These are phyloP conservation scores for Climacteris rufus DNA, from an alignment of 2,113 vertebrate species.

Conservation along the genomic window DNA sequence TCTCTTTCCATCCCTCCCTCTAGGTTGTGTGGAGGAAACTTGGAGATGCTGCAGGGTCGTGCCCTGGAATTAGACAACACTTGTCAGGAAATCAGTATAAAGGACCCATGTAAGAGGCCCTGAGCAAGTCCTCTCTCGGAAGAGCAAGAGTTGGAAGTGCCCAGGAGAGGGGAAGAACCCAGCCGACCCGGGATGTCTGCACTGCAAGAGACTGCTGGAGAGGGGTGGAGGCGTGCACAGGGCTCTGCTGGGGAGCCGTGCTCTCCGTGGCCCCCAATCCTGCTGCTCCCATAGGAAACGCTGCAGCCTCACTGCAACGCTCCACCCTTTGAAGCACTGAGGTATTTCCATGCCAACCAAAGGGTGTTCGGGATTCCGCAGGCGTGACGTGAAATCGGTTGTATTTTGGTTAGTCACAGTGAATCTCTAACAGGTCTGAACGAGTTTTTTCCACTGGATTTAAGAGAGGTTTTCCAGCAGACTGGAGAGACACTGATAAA, in stretches of 20 bases:
- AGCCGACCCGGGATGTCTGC: not conserved
- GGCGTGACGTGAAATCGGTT: not conserved
- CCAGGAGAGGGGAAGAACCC: not conserved
- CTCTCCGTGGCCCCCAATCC: not conserved
- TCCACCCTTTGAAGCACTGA: slow-evolving; percentile 24
- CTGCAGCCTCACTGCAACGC: not conserved
- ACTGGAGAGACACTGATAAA: slow-evolving; percentile 15
- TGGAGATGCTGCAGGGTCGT: slow-evolving; percentile 85
- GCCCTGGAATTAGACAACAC: slow-evolving; percentile 85
- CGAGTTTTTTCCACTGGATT: not conserved
- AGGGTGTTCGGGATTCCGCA: not conserved
- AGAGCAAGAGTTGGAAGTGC: slow-evolving; percentile 13
- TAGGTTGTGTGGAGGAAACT: slow-evolving; percentile 85
- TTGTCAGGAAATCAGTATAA: slow-evolving; percentile 81
- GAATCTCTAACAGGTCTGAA: slow-evolving; percentile 6
- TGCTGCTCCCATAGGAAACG: not conserved
- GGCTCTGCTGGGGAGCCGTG: not conserved
- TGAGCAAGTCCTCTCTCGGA: not conserved
- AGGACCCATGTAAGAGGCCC: slow-evolving; percentile 73
- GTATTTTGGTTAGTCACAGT: not conserved
- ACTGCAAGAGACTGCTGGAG: not conserved
- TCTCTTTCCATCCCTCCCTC: slow-evolving; percentile 32
- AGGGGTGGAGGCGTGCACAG: not conserved
- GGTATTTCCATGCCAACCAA: slow-evolving; percentile 23
- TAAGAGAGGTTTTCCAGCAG: slow-evolving; percentile 19